phyloP scores from a whole-genome alignment of 2,888 invertebrate species.

The Adelognathus sp. region DNA sequence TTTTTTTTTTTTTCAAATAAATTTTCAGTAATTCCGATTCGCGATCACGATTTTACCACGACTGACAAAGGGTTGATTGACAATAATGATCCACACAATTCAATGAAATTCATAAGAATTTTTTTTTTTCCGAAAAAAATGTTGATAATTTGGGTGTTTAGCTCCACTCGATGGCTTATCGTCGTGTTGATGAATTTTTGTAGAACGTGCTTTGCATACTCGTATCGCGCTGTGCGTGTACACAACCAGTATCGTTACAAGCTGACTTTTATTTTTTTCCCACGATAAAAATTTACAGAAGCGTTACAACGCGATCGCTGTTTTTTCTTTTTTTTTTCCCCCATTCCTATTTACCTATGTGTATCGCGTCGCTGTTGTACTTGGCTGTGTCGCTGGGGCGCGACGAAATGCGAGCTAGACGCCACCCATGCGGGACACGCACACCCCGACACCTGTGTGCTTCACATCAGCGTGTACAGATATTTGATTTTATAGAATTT shows the following conservation, averaged over 20 bases:
- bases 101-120: no score
- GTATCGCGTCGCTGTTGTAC: conserved; percentile 45
- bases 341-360: conserved; percentile 9
- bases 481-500: background rate
- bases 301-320: conserved; percentile 43
- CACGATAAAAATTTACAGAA: conserved; percentile 55
- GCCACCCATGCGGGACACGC: conserved; percentile 40
- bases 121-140: no score
- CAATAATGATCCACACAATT: no score
- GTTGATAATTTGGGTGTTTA: no score
- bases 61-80: no score
- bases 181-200: conserved; percentile 5
- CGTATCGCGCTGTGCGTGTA: background rate
- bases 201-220: conserved; percentile 31
- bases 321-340: conserved; percentile 1
- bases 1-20: no score
- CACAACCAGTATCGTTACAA: background rate
- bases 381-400: conserved; percentile 34
- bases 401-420: conserved; percentile 48
- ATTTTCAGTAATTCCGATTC: no score
- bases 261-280: conserved; percentile 44
- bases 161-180: no score
- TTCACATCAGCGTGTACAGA: background rate
- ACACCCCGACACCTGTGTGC: conserved; percentile 41
- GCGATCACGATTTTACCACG: no score